Percentiles rank a stretch among this genome's conserved stretches.
Conservation (phyloP, 92 coral and sea anemone species). For the Palythoa grandiflora region DNA sequence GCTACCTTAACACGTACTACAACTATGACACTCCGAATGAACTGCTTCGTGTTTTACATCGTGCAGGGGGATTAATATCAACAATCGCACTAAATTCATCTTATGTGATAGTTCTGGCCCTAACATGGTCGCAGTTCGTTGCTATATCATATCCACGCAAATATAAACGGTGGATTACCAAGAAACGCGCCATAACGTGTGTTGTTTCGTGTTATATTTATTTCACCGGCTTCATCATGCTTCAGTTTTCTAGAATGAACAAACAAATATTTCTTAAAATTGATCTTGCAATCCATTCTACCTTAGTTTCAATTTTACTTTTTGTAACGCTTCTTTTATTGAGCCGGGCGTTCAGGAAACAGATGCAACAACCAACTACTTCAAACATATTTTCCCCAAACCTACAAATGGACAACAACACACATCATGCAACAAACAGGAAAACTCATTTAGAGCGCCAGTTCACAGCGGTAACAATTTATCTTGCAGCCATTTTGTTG, state of each 20-base stretch:
- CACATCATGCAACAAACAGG: neutral
- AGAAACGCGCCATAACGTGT: conserved; percentile 56
- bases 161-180: conserved; percentile 65
- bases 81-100: conserved; percentile 91
- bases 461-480: too few relatives aligned
- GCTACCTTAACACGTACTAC: conserved; percentile 34
- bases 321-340: too few relatives aligned
- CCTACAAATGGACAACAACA: neutral
- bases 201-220: conserved; percentile 74
- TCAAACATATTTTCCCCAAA: neutral
- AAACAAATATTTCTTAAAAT: conserved; percentile 52
- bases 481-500: too few relatives aligned
- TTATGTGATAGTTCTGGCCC: conserved; percentile 71
- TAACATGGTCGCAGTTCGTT: too few relatives aligned
- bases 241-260: conserved; percentile 63
- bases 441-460: conserved; percentile 7
- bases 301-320: too few relatives aligned
- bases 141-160: conserved; percentile 64
- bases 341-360: too few relatives aligned
- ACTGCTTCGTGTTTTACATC: conserved; percentile 42
- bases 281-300: conserved; percentile 60
- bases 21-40: neutral
- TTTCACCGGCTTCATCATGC: conserved; percentile 33
- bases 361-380: too few relatives aligned
- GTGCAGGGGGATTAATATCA: conserved; percentile 71